Base-by-base conservation (phyloP, 2,888 invertebrate genomes). In the Mesorhabditis spiculigera region DNA sequence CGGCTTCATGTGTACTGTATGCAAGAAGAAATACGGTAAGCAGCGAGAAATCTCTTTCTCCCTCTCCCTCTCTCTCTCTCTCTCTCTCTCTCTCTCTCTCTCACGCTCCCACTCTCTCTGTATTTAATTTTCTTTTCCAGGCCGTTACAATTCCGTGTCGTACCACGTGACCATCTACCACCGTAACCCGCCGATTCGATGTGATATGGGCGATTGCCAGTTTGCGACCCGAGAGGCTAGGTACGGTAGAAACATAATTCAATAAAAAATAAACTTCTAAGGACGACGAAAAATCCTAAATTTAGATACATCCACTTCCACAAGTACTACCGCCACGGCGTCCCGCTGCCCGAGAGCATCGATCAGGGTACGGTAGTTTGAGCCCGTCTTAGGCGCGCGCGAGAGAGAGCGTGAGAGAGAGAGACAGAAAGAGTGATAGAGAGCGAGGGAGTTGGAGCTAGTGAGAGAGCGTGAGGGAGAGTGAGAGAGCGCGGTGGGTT, bases 81-180 rank as follows among this genome's bases (percentile, higher is more conserved):
- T 50, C 8, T 13, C 2, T 50, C n/a, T 50, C n/a, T 2, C 8
- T 50, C 58, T 3, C 8, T 50, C n/a, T 50, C 58, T 13, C 1
- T 50, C 58, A 50, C 6, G 6, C 50, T 50, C 50, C 50, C 50
- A 50, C 50, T 50, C 13, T 13, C n/a, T 1, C n/a, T 50, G 8
- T 50, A 10, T n/a, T 50, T n/a, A 50, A 50, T 50, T 50, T 2
- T 13, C 8, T 50, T n/a, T 50, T 50, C 10, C n/a, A 50, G 81
- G 81, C 13, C 74, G 85, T 66, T 85, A 85, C 80, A 85, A 85
- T 73, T 83, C 82, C 10, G 85, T 86, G 5, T 81, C 80, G 13
- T 86, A 86, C 66, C 86, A 86, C 71, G 86, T 86, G 66, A 86
- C 86, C 66, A 86, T 86, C 68, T 86, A 86, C 72, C 86, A 86